These are phyloP conservation scores for Meloidogyne exigua DNA, from an alignment of 1,140 invertebrate genomes.

Conservation along the genomic window DNA sequence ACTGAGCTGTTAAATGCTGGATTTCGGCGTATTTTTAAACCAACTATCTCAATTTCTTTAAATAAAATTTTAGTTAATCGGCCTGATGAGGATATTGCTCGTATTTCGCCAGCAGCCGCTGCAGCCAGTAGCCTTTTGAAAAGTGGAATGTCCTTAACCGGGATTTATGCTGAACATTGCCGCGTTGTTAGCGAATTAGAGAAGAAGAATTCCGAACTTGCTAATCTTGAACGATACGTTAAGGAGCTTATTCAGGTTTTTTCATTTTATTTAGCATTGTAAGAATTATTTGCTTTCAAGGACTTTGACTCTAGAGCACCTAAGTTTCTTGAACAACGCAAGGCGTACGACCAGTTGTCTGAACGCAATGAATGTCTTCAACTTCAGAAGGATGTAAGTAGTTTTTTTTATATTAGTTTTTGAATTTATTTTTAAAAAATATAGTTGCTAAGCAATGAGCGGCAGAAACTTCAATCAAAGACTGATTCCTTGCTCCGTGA, in stretches of 20 bases:
- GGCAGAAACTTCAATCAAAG: conserved; percentile 28
- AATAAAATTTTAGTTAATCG: conserved; percentile 23
- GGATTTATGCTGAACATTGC: conserved; percentile 43
- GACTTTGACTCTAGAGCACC: conserved; percentile 38
- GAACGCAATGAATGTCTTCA: conserved; percentile 35
- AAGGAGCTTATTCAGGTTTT: conserved; percentile 35
- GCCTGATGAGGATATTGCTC: conserved; percentile 33
- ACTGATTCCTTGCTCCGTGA: conserved; percentile 29
- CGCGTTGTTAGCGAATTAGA: conserved; percentile 41
- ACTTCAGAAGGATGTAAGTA: conserved; percentile 10
- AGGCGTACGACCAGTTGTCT: conserved; percentile 28
- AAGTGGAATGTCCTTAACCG: conserved; percentile 38
- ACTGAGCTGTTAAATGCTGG: conserved; percentile 41
- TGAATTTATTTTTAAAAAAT: neutral
- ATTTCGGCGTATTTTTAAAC: conserved; percentile 12
- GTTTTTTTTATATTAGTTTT: neutral
- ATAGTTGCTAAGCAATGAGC: conserved; percentile 27
- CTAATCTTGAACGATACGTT: conserved; percentile 33
- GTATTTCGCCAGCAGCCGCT: conserved; percentile 39
- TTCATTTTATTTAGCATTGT: neutral
- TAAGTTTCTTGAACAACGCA: conserved; percentile 30
- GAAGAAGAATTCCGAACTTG: conserved; percentile 33
- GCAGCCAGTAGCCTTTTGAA: conserved; percentile 35
- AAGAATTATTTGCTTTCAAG: neutral
- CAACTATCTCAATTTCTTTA: neutral